phyloP scores from a whole-genome alignment of 1,140 invertebrate genomes.

The Caenorhabditis elegans region WBcel235 BX284605.5:18482001-18482500 shows the following conservation, averaged over 20 bases:
- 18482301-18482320: no score
- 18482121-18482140: background rate
- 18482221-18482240: background rate
- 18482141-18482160: background rate
- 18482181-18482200: constrained; percentile 18
- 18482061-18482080: constrained; percentile 48
- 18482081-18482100: constrained; percentile 39
- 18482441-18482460: constrained; percentile 16
- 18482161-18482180: constrained; percentile 43
- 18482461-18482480: constrained; percentile 33
- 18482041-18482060: constrained; percentile 37
- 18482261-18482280: no score
- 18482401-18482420: constrained; percentile 19
- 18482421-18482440: constrained; percentile 11
- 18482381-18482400: no score
- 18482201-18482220: constrained; percentile 22
- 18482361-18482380: no score
- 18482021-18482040: constrained; percentile 43
- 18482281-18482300: background rate
- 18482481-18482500: constrained; percentile 39
- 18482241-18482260: background rate
- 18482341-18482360: no score
- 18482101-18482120: constrained; percentile 49
- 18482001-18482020: constrained; percentile 40
- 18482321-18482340: no score